These are phyloP conservation scores for Drosophila persimilis DNA, from an alignment of 1,140 invertebrate species.

Conservation along the genomic window DNA sequence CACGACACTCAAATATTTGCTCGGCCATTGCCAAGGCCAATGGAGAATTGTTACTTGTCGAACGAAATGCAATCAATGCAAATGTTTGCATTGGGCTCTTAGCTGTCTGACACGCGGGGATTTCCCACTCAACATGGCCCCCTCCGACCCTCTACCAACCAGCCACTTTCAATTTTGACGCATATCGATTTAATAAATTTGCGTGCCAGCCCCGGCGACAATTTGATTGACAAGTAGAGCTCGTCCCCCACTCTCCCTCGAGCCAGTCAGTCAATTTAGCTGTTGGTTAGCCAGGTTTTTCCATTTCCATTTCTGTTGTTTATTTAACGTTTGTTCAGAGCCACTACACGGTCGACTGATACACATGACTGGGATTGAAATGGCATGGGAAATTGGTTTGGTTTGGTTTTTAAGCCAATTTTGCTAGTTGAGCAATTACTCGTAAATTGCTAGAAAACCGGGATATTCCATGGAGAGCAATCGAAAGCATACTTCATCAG, in stretches of 20 bases:
- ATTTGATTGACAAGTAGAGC: conserved; percentile 72
- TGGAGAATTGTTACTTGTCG: conserved; percentile 32
- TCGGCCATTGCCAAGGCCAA: conserved; percentile 31
- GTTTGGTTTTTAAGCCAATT: conserved; percentile 14
- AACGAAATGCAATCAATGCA: conserved; percentile 71
- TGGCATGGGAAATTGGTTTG: conserved; percentile 31
- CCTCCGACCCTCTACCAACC: conserved; percentile 43
- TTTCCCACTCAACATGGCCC: conserved; percentile 3
- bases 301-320: not conserved
- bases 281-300: conserved; percentile 15
- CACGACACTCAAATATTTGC: conserved; percentile 73
- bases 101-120: conserved; percentile 36
- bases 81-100: conserved; percentile 74
- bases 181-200: conserved; percentile 81
- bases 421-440: too few species aligned
- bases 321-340: not conserved
- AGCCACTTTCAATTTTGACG: conserved; percentile 78
- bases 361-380: conserved; percentile 13
- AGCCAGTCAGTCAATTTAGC: conserved; percentile 3
- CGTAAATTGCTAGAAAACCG: too few species aligned
- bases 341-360: conserved; percentile 9
- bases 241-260: not conserved
- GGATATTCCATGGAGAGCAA: not conserved
- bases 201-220: conserved; percentile 67
- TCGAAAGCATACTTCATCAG: conserved; percentile 18